Evolutionary conservation across 2,113 vertebrate genomes (phyloP).

Genomic region (Ictalurus furcatus): DNA sequence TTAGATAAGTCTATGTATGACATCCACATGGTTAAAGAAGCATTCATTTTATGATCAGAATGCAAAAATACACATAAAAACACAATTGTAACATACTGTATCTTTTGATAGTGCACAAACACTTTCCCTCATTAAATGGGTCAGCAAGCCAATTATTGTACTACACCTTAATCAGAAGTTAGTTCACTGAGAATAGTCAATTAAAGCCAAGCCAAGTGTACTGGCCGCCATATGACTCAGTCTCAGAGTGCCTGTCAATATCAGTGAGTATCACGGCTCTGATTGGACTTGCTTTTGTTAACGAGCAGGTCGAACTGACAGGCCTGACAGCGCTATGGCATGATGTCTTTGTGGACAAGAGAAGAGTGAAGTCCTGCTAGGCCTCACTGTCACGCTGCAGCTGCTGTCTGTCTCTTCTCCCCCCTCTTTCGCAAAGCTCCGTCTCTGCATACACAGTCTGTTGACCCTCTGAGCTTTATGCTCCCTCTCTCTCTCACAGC

Average conservation of each 20-base stretch:
- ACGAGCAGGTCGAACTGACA: slow-evolving; percentile 51
- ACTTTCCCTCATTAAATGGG: slow-evolving; percentile 28
- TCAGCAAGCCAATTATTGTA: slow-evolving; percentile 23
- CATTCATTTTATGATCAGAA: background rate
- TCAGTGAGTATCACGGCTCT: slow-evolving; percentile 35
- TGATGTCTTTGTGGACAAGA: slow-evolving; percentile 52
- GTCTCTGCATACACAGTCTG: slow-evolving; percentile 65
- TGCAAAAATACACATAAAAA: background rate
- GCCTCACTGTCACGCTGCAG: slow-evolving; percentile 66
- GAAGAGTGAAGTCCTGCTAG: slow-evolving; percentile 51
- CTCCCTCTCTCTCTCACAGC: slow-evolving; percentile 60
- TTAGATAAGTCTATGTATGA: slow-evolving; percentile 1
- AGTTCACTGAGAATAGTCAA: slow-evolving; percentile 33
- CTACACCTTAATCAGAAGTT: slow-evolving; percentile 38
- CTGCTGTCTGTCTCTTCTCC: slow-evolving; percentile 65
- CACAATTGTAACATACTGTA: background rate
- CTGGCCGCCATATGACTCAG: slow-evolving; percentile 48
- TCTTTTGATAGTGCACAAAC: background rate
- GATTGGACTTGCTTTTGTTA: slow-evolving; percentile 56
- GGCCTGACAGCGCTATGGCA: slow-evolving; percentile 53
- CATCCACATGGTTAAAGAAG: background rate
- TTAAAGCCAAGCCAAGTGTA: slow-evolving; percentile 40
- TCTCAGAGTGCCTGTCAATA: slow-evolving; percentile 45
- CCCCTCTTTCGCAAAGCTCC: slow-evolving; percentile 36
- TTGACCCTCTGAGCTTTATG: slow-evolving; percentile 65